Evolutionary conservation across 1,140 invertebrate species (phyloP), one percentile per base, ranked within the genome.

Genomic region (Prorops nasuta): DNA sequence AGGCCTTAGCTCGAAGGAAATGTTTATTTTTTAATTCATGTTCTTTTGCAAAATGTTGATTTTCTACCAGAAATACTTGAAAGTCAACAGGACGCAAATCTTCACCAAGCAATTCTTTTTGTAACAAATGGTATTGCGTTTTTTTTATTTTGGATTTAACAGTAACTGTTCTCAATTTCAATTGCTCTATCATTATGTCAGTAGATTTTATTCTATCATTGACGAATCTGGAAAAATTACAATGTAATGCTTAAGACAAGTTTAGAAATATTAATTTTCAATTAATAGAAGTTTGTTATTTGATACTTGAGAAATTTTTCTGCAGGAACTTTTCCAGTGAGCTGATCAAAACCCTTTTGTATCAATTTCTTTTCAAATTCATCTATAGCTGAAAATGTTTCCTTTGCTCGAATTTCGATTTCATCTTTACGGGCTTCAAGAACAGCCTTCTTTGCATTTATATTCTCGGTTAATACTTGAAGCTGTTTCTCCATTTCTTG

Each of bases 51-150:
- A 72, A 76, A 54, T 79, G 70, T 10, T 72, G 48, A 56, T 81
- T 82, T 51, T 81, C 77, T n/a, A 83, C 82, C 32, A 71, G 69
- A 3, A 82, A 51, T 60, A 81, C 79, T 35, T 83, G 72, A 54
- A 82, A 83, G 46, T 83, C 82, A 8, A 83, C 72, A 0, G 74
- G 63, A 49, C 74, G 59, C 15, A 83, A 49, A 49, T 61, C 70
- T 47, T 80, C 77, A 12, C 77, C 80, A 3, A 81, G 38, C 58
- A 80, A 76, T 22, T 71, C 62, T 41, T 78, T 79, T 2, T 77
- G 61, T 22, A 62, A 58, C 21, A 83, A 70, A 40, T 80, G 76
- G 0, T 69, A 61, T 54, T 74, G 79, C 1, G 79, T 49, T 57
- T 79, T 78, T 20, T 60, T 66, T 49, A 79, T 76, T 42, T 78